phyloP scores from a whole-genome alignment of 2,113 vertebrate genomes.

The Thamnophis sirtalis region DNA sequence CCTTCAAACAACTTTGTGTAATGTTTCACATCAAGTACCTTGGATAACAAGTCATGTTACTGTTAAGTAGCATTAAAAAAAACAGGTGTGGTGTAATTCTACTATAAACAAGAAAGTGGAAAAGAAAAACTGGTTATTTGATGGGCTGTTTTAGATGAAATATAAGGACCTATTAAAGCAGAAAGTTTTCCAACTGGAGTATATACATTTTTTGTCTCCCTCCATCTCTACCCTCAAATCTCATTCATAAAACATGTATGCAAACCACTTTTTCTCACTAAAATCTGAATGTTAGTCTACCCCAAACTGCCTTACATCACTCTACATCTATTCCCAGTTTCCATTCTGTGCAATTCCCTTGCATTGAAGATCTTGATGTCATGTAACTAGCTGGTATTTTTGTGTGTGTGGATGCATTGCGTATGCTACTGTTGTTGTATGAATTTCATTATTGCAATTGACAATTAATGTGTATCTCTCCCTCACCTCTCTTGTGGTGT shows the following conservation, averaged over 20 bases:
- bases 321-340: neutral
- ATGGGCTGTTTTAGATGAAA: neutral
- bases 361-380: neutral
- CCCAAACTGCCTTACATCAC: neutral
- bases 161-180: neutral
- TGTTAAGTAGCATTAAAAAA: neutral
- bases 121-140: neutral
- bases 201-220: neutral
- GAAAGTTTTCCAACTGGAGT: neutral
- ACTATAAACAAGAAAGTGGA: neutral
- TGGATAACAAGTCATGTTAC: neutral
- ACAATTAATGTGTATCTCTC: neutral
- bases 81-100: neutral
- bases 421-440: neutral
- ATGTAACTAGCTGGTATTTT: neutral
- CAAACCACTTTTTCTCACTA: neutral
- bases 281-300: neutral
- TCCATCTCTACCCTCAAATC: neutral
- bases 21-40: neutral
- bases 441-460: neutral
- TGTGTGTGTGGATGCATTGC: neutral
- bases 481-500: neutral
- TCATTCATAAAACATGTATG: neutral
- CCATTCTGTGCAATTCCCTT: neutral
- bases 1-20: neutral